phyloP scores from a whole-genome alignment of 2,888 invertebrate species.

The Dasypolia templi region DNA sequence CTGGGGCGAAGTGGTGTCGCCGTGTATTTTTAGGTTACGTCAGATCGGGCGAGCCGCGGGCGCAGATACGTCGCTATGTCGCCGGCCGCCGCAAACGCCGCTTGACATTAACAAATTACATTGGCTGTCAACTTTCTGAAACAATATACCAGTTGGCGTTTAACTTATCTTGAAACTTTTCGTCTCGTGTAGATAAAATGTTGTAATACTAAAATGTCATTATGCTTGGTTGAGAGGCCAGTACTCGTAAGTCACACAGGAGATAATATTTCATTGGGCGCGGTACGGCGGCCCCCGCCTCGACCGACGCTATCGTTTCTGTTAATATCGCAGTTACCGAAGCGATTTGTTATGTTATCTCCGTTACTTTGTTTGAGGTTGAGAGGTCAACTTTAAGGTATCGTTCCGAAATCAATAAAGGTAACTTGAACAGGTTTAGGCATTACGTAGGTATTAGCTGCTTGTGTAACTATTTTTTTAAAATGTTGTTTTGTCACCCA shows the following conservation, averaged over 20 bases:
- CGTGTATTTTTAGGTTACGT: slow-evolving; percentile 85
- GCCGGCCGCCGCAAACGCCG: slow-evolving; percentile 73
- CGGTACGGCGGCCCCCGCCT: slow-evolving; percentile 73
- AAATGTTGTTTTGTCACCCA: not conserved
- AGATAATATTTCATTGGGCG: slow-evolving; percentile 86
- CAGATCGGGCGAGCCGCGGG: slow-evolving; percentile 73
- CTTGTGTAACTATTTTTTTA: not conserved
- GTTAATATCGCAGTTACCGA: slow-evolving; percentile 83
- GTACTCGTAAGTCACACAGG: slow-evolving; percentile 82
- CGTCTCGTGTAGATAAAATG: slow-evolving; percentile 89
- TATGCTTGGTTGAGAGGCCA: slow-evolving; percentile 83
- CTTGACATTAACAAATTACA: slow-evolving; percentile 89
- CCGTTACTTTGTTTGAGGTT: slow-evolving; percentile 85
- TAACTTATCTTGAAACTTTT: slow-evolving; percentile 89
- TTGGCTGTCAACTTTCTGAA: slow-evolving; percentile 88
- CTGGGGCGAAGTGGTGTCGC: slow-evolving; percentile 67
- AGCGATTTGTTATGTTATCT: slow-evolving; percentile 89
- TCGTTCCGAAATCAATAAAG: slow-evolving; percentile 74
- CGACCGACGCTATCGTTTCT: slow-evolving; percentile 80
- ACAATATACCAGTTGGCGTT: slow-evolving; percentile 90
- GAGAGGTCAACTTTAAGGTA: slow-evolving; percentile 86
- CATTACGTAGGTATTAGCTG: slow-evolving; percentile 20
- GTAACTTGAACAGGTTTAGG: slow-evolving; percentile 35
- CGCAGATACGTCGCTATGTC: slow-evolving; percentile 74
- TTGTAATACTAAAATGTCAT: slow-evolving; percentile 90